Evolutionary conservation across 2,888 invertebrate species (phyloP), one percentile per base, ranked within the genome.

Genomic region (Alviniconcha strummeri): DNA sequence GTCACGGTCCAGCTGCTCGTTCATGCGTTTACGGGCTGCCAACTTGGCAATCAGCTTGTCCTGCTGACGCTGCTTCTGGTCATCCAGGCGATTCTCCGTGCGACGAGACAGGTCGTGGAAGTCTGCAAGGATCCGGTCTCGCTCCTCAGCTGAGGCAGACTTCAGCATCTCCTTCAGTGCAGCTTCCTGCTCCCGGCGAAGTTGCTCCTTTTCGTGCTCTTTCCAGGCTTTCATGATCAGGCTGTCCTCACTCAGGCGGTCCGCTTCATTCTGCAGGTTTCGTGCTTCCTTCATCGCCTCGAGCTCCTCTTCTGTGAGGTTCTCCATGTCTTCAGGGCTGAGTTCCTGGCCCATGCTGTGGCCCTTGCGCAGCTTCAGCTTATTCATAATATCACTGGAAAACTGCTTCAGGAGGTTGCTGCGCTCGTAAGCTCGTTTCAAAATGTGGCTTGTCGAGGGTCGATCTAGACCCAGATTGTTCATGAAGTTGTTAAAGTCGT

Each of bases 1-100:
- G 80, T 92, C 92, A 83, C 90, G 91, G 56, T 85, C 89, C 64
- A 91, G 85, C 84, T 92, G 92, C 82, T 92, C 92, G 76, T 88
- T 87, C 88, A 93, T 89, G n/a, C 92, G 88, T 86, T 91, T 92
- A n/a, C 90, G 88, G 8, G 92, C 92, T 0, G 91, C 92, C 71
- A 92, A 86, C 85, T 92, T 92, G 13, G 92, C 91, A 60, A 90
- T 88, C 57, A 92, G 86, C 81, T 89, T 89, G 87, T 93, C 93
- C 36, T 55, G 36, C n/a, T 81, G 81, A 64, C 85, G 82, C 74
- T 88, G 85, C 13, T 90, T 88, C 69, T 82, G 67, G 4, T 82
- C 79, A 5, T 89, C 88, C 74, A 88, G 86, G 17, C 88, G 84
- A 74, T 78, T 85, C 82, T 88, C 84, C 82, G 90, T 79, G 67